phyloP scores from a whole-genome alignment of 2,888 invertebrate genomes.

The Diploptera punctata region DNA sequence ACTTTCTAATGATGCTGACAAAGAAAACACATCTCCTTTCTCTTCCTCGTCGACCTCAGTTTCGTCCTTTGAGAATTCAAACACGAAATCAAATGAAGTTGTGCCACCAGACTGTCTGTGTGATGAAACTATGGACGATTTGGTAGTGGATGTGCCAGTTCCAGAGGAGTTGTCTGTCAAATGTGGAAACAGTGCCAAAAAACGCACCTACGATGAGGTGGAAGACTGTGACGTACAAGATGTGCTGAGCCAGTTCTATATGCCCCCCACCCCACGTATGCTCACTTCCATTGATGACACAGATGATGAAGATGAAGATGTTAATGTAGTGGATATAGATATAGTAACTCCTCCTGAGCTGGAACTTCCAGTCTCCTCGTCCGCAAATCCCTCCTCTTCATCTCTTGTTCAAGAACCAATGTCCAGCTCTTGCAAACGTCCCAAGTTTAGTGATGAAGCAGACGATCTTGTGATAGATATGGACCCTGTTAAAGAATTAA shows the following conservation, averaged over 20 bases:
- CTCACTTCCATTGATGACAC: slow-evolving; percentile 70
- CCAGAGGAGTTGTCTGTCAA: background rate
- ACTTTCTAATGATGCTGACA: slow-evolving; percentile 31
- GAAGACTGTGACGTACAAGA: slow-evolving; percentile 73
- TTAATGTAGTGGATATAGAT: slow-evolving; percentile 54
- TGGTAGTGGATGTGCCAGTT: slow-evolving; percentile 31
- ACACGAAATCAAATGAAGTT: background rate
- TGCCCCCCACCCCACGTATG: slow-evolving; percentile 71
- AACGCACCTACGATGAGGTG: slow-evolving; percentile 54
- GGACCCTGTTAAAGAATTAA: slow-evolving; percentile 9
- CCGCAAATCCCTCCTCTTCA: background rate
- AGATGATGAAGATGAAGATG: slow-evolving; percentile 56
- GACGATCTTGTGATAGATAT: slow-evolving; percentile 15
- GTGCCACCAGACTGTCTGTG: slow-evolving; percentile 31
- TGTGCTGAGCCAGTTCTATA: slow-evolving; percentile 74
- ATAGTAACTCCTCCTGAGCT: slow-evolving; percentile 32
- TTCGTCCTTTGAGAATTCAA: background rate
- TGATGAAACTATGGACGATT: slow-evolving; percentile 35
- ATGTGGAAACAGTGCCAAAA: slow-evolving; percentile 38
- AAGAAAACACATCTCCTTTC: slow-evolving; percentile 50
- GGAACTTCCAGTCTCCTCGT: slow-evolving; percentile 19
- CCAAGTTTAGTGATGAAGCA: slow-evolving; percentile 27
- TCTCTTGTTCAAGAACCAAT: slow-evolving; percentile 5
- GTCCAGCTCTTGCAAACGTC: slow-evolving; percentile 36
- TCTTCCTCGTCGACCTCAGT: background rate